phyloP scores from a whole-genome alignment of 2,113 vertebrate genomes.

The Andinoacara biseriatus region DNA sequence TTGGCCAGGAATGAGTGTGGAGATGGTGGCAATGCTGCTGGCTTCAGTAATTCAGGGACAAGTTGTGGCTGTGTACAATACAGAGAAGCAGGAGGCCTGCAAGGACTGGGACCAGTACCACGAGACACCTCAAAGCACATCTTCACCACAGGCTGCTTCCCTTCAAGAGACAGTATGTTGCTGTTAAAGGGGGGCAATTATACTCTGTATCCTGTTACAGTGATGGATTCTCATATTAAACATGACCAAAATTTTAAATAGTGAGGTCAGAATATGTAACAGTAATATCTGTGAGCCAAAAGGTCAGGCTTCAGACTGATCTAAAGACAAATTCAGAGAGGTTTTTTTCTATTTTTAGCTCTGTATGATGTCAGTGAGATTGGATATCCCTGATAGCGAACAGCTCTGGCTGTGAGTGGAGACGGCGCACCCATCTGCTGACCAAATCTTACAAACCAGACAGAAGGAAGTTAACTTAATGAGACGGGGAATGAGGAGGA shows the following conservation, averaged over 20 bases:
- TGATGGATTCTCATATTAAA: neutral
- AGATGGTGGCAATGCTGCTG: conserved; percentile 80
- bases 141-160: neutral
- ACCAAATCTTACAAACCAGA: neutral
- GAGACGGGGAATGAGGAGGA: too few relatives aligned
- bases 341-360: neutral
- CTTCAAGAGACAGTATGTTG: conserved; percentile 71
- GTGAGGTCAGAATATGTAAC: neutral
- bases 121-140: conserved; percentile 39
- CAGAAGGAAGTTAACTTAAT: too few relatives aligned
- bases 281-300: neutral
- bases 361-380: neutral
- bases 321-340: neutral
- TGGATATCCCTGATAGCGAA: too few relatives aligned
- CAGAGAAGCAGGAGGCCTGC: conserved; percentile 67
- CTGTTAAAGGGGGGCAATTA: neutral
- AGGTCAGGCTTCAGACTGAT: neutral
- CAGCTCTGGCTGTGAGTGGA: too few relatives aligned
- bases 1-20: conserved; percentile 80
- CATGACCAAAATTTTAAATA: neutral
- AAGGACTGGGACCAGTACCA: conserved; percentile 16
- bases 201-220: neutral
- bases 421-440: neutral
- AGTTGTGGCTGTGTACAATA: conserved; percentile 78
- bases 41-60: conserved; percentile 81